Evolutionary conservation across 2,888 invertebrate species (phyloP).

Genomic region (Lagria hirta): DNA sequence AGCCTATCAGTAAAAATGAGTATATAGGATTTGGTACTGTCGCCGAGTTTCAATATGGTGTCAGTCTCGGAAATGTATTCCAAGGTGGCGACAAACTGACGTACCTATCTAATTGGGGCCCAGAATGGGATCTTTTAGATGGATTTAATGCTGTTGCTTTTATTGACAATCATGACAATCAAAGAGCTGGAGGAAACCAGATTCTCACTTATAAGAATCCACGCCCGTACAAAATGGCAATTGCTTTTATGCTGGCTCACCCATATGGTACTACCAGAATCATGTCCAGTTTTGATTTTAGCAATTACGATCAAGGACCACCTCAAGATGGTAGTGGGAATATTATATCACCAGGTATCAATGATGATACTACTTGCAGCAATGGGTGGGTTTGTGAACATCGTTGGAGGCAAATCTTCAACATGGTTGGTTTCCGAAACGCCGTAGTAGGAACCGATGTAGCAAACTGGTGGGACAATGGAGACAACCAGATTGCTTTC

Average conservation of each 20-base stretch:
- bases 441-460: constrained; percentile 61
- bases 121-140: constrained; percentile 65
- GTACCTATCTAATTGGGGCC: constrained; percentile 65
- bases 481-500: constrained; percentile 81
- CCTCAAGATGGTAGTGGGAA: constrained; percentile 66
- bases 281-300: constrained; percentile 87
- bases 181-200: constrained; percentile 61
- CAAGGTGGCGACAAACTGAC: constrained; percentile 60
- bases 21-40: constrained; percentile 61
- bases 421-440: constrained; percentile 78
- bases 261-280: constrained; percentile 78
- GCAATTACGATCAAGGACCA: constrained; percentile 62
- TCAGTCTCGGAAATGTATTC: constrained; percentile 61
- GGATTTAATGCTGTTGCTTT: constrained; percentile 45
- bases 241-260: constrained; percentile 85
- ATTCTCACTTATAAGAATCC: constrained; percentile 70
- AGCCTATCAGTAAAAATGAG: constrained; percentile 43
- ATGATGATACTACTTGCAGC: constrained; percentile 65
- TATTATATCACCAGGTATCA: constrained; percentile 67
- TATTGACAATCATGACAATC: constrained; percentile 61
- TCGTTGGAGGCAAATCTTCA: constrained; percentile 78
- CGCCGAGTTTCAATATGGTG: constrained; percentile 73
- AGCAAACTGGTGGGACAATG: constrained; percentile 80
- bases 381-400: constrained; percentile 85
- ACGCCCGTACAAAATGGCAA: constrained; percentile 72